phyloP scores from a whole-genome alignment of 2,888 invertebrate genomes.

The Choristoneura rosaceana region DNA sequence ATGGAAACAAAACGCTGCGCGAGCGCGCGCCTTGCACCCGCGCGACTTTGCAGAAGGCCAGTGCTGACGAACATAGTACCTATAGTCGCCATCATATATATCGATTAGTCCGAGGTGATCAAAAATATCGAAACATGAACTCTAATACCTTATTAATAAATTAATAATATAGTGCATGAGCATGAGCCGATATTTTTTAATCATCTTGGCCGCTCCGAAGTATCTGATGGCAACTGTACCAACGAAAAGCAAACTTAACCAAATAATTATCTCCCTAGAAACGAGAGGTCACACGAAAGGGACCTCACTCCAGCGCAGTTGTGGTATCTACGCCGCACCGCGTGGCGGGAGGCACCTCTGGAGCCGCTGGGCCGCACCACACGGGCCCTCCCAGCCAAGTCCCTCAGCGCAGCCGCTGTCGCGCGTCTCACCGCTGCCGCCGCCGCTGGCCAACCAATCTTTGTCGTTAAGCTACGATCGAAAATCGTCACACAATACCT shows the following conservation, averaged over 20 bases:
- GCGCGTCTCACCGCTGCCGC: slow-evolving; percentile 51
- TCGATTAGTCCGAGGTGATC: no score
- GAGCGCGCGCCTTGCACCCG: no score
- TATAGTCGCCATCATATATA: no score
- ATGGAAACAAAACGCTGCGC: no score
- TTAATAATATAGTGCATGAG: no score
- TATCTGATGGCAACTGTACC: no score
- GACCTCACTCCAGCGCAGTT: slow-evolving; percentile 67
- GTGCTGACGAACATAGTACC: no score
- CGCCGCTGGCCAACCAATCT: slow-evolving; percentile 62
- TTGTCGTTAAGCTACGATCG: slow-evolving; percentile 59
- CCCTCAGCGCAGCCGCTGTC: background rate
- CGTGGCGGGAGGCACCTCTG: slow-evolving; percentile 64
- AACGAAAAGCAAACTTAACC: background rate
- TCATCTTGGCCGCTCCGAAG: no score
- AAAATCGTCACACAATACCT: background rate
- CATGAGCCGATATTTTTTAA: no score
- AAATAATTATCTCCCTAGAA: slow-evolving; percentile 45
- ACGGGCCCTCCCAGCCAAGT: background rate
- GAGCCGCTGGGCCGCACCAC: background rate
- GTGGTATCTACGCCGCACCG: slow-evolving; percentile 75
- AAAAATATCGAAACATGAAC: no score
- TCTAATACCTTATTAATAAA: no score
- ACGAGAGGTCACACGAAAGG: slow-evolving; percentile 56
- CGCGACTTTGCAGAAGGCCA: no score